phyloP scores from a whole-genome alignment of 1,140 invertebrate species.

The Glossosoma conforme region DNA sequence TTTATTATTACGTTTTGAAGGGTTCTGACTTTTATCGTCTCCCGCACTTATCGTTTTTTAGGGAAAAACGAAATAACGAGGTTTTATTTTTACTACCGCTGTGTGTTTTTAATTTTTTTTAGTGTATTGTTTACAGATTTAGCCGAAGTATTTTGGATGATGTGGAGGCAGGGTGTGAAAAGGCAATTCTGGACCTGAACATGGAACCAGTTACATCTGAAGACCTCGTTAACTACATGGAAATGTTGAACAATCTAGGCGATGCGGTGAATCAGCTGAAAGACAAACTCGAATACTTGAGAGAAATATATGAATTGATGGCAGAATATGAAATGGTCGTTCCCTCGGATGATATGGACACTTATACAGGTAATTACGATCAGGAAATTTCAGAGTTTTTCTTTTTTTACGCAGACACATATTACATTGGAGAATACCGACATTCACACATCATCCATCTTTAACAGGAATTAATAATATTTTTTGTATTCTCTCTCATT shows the following conservation, averaged over 20 bases:
- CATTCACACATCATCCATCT: not conserved
- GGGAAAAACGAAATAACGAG: too few relatives aligned
- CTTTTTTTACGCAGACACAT: slow-evolving; percentile 1
- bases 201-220: slow-evolving; percentile 39
- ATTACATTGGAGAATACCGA: not conserved
- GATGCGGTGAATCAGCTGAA: slow-evolving; percentile 40
- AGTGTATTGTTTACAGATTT: slow-evolving; percentile 34
- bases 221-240: slow-evolving; percentile 45
- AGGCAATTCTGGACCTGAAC: slow-evolving; percentile 37
- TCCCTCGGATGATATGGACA: slow-evolving; percentile 49
- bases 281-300: slow-evolving; percentile 47
- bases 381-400: not conserved
- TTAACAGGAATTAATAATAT: not conserved
- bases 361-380: slow-evolving; percentile 41
- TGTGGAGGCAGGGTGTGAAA: slow-evolving; percentile 37
- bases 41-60: too few relatives aligned
- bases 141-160: slow-evolving; percentile 39
- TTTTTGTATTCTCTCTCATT: slow-evolving; percentile 1
- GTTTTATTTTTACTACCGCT: not conserved
- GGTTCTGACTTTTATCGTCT: too few relatives aligned
- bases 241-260: slow-evolving; percentile 46
- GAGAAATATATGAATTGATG: slow-evolving; percentile 51
- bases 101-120: not conserved
- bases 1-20: too few relatives aligned
- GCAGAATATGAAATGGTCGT: slow-evolving; percentile 49